Evolutionary conservation across 2,888 invertebrate species (phyloP).

Genomic region (Cerceris rybyensis): DNA sequence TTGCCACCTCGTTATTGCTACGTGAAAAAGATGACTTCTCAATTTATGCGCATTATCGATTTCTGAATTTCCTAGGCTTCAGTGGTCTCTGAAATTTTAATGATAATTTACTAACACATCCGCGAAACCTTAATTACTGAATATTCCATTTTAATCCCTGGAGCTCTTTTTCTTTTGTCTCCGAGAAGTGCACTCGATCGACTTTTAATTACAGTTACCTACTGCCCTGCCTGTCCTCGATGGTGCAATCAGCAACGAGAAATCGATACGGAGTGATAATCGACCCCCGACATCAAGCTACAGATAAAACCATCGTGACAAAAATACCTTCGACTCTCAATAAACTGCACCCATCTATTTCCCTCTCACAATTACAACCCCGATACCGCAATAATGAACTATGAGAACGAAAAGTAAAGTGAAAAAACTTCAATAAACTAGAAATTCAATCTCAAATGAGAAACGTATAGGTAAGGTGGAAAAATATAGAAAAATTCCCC

Average conservation of each 20-base stretch:
- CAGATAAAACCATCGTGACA: slow-evolving; percentile 1
- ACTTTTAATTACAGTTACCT: slow-evolving; percentile 78
- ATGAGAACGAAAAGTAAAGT: too few species aligned
- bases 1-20: too few species aligned
- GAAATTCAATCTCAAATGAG: too few species aligned
- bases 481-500: not conserved
- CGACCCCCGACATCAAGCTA: slow-evolving; percentile 22
- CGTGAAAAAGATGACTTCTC: too few species aligned
- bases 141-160: not conserved
- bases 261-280: slow-evolving; percentile 51
- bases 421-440: too few species aligned
- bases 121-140: not conserved
- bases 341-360: too few species aligned
- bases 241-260: slow-evolving; percentile 30
- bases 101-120: not conserved
- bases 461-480: too few species aligned
- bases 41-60: not conserved
- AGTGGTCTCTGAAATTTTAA: not conserved
- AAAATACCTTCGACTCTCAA: not conserved
- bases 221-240: slow-evolving; percentile 12
- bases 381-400: too few species aligned
- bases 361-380: too few species aligned
- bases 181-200: slow-evolving; percentile 66
- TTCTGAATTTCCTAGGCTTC: not conserved
- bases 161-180: not conserved